Evolutionary conservation across 2,888 invertebrate genomes (phyloP).

Genomic region (Empis livida): DNA sequence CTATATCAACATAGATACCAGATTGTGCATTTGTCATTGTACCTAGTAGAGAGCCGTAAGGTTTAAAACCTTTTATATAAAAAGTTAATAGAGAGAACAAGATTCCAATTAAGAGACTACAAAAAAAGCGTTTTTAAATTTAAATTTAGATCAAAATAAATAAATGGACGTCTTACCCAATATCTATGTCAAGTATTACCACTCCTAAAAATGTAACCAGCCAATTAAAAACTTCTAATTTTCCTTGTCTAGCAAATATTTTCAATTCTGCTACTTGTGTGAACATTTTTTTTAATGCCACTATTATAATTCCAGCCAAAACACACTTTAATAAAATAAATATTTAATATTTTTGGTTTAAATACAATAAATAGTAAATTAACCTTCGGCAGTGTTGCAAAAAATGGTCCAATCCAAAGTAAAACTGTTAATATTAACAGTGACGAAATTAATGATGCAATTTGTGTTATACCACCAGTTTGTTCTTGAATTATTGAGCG

Average conservation of each 20-base stretch:
- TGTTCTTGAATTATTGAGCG: slow-evolving; percentile 59
- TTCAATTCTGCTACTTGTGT: slow-evolving; percentile 53
- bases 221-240: slow-evolving; percentile 63
- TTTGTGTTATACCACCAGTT: slow-evolving; percentile 68
- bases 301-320: slow-evolving; percentile 53
- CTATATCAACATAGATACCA: slow-evolving; percentile 50
- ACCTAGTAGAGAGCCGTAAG: slow-evolving; percentile 48
- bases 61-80: slow-evolving; percentile 50
- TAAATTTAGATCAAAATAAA: neutral
- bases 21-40: slow-evolving; percentile 49
- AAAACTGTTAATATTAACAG: slow-evolving; percentile 56
- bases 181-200: slow-evolving; percentile 61
- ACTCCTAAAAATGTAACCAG: slow-evolving; percentile 56
- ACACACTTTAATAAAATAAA: slow-evolving; percentile 37
- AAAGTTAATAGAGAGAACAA: slow-evolving; percentile 52
- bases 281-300: slow-evolving; percentile 66
- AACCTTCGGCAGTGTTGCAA: slow-evolving; percentile 59
- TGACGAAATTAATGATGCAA: slow-evolving; percentile 65
- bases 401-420: slow-evolving; percentile 68
- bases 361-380: too few species aligned
- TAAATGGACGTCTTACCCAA: slow-evolving; percentile 42
- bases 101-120: slow-evolving; percentile 46
- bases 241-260: slow-evolving; percentile 49
- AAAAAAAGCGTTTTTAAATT: neutral
- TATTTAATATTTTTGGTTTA: too few species aligned